Evolutionary conservation across 2,888 invertebrate species (phyloP), one percentile per base, ranked within the genome.

Genomic region (Platycheirus albimanus): DNA sequence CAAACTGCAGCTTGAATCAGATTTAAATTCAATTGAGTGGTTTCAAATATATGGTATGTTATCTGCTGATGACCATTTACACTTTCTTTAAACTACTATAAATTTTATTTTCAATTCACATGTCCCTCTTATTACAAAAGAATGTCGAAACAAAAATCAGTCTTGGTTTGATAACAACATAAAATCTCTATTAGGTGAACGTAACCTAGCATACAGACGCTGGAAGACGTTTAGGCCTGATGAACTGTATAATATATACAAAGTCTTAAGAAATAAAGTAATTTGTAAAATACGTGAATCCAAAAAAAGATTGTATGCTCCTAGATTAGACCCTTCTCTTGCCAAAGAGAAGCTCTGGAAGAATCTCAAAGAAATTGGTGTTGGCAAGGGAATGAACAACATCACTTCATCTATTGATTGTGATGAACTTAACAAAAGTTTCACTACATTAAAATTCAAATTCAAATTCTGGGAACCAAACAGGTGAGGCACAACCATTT

Each of bases 201-300:
- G n/a, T n/a, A n/a, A n/a, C n/a, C n/a, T n/a, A n/a, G n/a, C n/a
- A n/a, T n/a, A 24, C 24, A 24, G 24, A 24, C 24, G 24, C 3
- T 24, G 24, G 5, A 24, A 24, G 28, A 66, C 41, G 15, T 51
- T 52, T 52, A 38, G 41, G 41, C 17, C 19, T 45, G 17, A 6
- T 15, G 45, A 2, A 45, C n/a, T n/a, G n/a, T n/a, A n/a, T n/a
- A n/a, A n/a, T n/a, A n/a, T n/a, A n/a, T n/a, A n/a, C n/a, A n/a
- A n/a, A n/a, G n/a, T n/a, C n/a, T n/a, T n/a, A n/a, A n/a, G n/a
- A n/a, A n/a, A 15, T 47, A 19, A 11, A 47, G 24, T 47, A 20
- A n/a, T 47, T 7, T 20, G 1, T 47, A 20, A 3, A 20, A 45
- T 45, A 19, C 45, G 45, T 17, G 19, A 45, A 19, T 8, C 17